phyloP scores from a whole-genome alignment of 2,888 invertebrate species.

The Choreutis nemorana region DNA sequence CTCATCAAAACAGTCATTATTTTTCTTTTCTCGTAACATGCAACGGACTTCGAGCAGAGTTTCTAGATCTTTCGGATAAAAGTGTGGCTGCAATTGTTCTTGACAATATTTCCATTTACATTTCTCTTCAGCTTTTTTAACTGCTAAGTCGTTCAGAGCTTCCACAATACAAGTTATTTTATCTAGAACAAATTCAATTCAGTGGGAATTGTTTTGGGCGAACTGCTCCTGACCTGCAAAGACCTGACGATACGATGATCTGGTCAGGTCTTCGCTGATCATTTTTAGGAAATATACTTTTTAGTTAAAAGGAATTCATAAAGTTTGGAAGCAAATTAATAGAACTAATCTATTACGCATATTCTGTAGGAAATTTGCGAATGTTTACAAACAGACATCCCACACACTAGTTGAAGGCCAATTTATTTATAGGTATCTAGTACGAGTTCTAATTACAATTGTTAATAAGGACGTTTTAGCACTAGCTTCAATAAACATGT shows the following conservation, averaged over 20 bases:
- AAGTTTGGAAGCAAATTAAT: too few relatives aligned
- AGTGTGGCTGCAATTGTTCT: constrained; percentile 29
- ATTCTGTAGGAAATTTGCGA: not conserved
- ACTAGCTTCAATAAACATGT: constrained; percentile 21
- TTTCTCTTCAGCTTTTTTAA: constrained; percentile 12
- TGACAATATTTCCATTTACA: constrained; percentile 15
- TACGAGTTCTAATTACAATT: constrained; percentile 36
- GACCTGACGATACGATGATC: not conserved
- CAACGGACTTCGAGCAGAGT: constrained; percentile 24
- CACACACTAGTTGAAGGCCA: constrained; percentile 27
- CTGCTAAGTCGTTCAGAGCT: constrained; percentile 18
- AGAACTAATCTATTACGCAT: too few relatives aligned
- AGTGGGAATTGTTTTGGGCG: too few relatives aligned
- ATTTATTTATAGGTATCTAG: constrained; percentile 25
- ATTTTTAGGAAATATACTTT: not conserved
- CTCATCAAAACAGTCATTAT: constrained; percentile 45
- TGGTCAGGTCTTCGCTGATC: not conserved
- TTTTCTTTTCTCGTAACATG: constrained; percentile 21
- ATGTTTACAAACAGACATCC: constrained; percentile 22
- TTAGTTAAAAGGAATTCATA: not conserved
- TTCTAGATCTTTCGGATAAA: constrained; percentile 31
- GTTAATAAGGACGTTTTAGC: constrained; percentile 51
- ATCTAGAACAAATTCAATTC: constrained; percentile 22
- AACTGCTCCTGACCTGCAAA: too few relatives aligned
- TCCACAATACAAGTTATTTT: constrained; percentile 28